phyloP scores from a whole-genome alignment of 2,113 vertebrate genomes.

The Alosa alosa region DNA sequence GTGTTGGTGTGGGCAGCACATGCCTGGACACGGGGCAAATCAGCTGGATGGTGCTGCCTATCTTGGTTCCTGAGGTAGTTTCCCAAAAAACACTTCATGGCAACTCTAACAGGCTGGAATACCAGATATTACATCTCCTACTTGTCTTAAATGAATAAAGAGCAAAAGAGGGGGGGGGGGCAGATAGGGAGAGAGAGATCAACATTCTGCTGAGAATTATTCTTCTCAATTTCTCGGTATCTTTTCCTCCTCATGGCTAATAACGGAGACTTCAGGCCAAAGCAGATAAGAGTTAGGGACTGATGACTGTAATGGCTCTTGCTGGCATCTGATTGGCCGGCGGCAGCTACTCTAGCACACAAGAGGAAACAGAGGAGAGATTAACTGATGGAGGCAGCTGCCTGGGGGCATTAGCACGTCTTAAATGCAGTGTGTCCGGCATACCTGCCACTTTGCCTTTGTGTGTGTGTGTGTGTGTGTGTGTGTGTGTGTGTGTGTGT shows the following conservation, averaged over 20 bases:
- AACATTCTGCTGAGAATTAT: not conserved
- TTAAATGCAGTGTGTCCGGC: conserved; percentile 31
- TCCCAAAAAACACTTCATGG: conserved; percentile 14
- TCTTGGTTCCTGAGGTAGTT: conserved; percentile 35
- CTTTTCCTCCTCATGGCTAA: not conserved
- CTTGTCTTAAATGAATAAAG: conserved; percentile 13
- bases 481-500: not conserved
- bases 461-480: not conserved
- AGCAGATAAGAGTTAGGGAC: not conserved
- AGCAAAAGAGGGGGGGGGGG: conserved; percentile 24
- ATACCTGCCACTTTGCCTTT: conserved; percentile 38
- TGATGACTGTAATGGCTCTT: not conserved
- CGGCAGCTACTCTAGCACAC: not conserved
- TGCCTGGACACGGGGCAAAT: conserved; percentile 31
- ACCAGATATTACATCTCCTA: too few relatives aligned
- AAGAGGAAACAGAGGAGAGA: conserved; percentile 35
- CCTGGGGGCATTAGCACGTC: conserved; percentile 43
- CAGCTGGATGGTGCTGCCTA: conserved; percentile 42
- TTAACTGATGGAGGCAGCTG: conserved; percentile 47
- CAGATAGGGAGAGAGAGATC: not conserved
- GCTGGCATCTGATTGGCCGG: not conserved
- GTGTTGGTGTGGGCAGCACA: not conserved
- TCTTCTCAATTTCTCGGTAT: not conserved
- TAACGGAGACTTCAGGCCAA: not conserved
- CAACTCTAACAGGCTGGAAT: not conserved